A percentile compares a stretch with the other conserved stretches of the same genome.
Evolutionary conservation across 2,113 vertebrate genomes (phyloP).

Genomic region (Petaurus breviceps): DNA sequence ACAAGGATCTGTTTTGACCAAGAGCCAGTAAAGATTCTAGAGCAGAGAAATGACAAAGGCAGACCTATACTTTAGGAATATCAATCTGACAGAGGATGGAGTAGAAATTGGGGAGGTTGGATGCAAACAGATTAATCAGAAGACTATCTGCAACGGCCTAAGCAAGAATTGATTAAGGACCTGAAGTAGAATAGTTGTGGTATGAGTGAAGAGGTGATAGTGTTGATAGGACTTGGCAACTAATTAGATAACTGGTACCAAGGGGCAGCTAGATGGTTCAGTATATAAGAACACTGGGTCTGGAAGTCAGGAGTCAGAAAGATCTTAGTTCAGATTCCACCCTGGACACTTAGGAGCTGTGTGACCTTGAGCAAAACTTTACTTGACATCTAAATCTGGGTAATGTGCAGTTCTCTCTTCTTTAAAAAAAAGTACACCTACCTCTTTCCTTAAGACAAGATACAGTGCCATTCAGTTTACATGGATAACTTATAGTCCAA

Average conservation of each 20-base stretch:
- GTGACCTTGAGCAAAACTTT: not conserved
- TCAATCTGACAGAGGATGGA: not conserved
- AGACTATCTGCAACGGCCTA: too few relatives aligned
- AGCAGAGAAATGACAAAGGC: not conserved
- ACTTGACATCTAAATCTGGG: not conserved
- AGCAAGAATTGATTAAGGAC: not conserved
- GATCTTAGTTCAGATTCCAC: not conserved
- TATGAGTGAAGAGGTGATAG: not conserved
- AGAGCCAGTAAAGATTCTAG: not conserved
- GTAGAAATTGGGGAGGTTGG: not conserved
- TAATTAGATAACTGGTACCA: not conserved
- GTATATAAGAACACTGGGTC: not conserved
- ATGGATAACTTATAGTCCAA: not conserved
- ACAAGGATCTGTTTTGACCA: not conserved
- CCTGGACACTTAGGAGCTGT: not conserved
- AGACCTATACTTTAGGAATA: not conserved
- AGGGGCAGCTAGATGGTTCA: too few relatives aligned
- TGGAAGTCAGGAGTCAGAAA: not conserved
- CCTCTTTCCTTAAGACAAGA: not conserved
- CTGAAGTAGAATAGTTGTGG: not conserved
- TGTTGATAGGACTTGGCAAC: not conserved
- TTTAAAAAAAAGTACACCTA: not conserved
- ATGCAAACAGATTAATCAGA: too few relatives aligned
- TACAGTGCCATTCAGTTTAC: not conserved
- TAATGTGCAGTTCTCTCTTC: not conserved